A percentile compares a stretch with the other conserved stretches of the same genome.
phyloP scores from a whole-genome alignment of 2,888 invertebrate genomes.

The Ornithoptera alexandrae region DNA sequence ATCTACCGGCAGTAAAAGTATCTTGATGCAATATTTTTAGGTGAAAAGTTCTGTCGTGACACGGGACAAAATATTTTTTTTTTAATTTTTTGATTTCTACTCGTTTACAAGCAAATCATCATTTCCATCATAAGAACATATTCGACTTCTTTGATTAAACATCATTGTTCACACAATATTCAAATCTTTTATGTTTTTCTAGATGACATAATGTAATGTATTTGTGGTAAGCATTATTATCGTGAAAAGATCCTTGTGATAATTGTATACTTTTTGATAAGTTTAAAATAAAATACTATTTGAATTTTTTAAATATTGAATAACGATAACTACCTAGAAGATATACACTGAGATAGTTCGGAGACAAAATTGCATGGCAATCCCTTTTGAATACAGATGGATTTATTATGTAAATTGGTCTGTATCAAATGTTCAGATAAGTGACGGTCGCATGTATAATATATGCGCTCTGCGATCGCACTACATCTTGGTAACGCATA shows the following conservation, averaged over 20 bases:
- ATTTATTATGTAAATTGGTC: slow-evolving; percentile 67
- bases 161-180: too few relatives aligned
- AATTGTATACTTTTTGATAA: not conserved
- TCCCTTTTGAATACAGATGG: slow-evolving; percentile 67
- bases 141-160: too few relatives aligned
- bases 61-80: too few relatives aligned
- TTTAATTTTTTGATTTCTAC: too few relatives aligned
- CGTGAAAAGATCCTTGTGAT: not conserved
- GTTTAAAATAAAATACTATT: not conserved
- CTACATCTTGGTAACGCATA: slow-evolving; percentile 29
- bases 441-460: slow-evolving; percentile 67
- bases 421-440: slow-evolving; percentile 67
- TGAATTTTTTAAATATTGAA: slow-evolving; percentile 42
- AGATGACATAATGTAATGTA: too few relatives aligned
- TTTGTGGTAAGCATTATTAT: too few relatives aligned
- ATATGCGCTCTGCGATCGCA: slow-evolving; percentile 40
- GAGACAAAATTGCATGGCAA: slow-evolving; percentile 68
- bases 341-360: slow-evolving; percentile 51
- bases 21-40: too few relatives aligned
- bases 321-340: slow-evolving; percentile 50
- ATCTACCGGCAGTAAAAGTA: too few relatives aligned
- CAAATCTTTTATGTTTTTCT: too few relatives aligned
- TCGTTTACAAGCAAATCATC: too few relatives aligned
- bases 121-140: too few relatives aligned
- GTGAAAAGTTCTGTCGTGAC: too few relatives aligned